Base-by-base conservation (phyloP, 2,888 invertebrate genomes). In the Lycaena phlaeas region DNA sequence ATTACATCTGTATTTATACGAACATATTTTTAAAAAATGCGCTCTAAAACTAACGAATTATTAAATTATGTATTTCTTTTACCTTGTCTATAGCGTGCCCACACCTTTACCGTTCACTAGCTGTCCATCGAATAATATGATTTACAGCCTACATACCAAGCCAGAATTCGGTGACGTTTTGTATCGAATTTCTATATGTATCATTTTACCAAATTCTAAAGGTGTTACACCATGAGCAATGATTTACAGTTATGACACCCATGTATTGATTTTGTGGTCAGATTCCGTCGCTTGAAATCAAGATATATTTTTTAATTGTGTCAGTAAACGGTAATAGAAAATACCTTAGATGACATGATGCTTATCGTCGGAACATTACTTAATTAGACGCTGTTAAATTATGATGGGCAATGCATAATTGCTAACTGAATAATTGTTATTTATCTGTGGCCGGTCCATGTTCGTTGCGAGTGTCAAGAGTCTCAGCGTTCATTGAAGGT, bases 211-310 rank as follows among this genome's bases (percentile, higher is more conserved):
- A 36, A 50, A 50, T 45, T 44, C 39, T 36, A 47, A 48, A 64
- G 61, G 65, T 54, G 64, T 63, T 51, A 56, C 53, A 48, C 45
- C 51, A 49, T 59, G 57, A 48, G 50, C 53, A 56, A 54, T 52
- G 52, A 43, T 37, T 45, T 40, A 48, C 46, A 44, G 43, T 44
- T 46, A 43, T 60, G 63, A 68, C 64, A 64, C 60, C 56, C 48
- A 48, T 42, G 52, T 60, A 59, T 64, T 56, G 47, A 54, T 56
- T 59, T 57, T 66, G 70, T 58, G 68, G 70, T 71, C 49, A 54
- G 43, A 54, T 56, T 61, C 57, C 54, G 56, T 53, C 54, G 54
- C 40, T 53, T 49, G 38, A 49, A 42, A 53, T 55, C 50, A 15
- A 27, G 15, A 49, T 42, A 47, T 48, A 22, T 40, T 39, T 43